A percentile compares a stretch with the other conserved stretches of the same genome.
Conservation (phyloP, 1,140 invertebrate species). For the Spodoptera litura region DNA sequence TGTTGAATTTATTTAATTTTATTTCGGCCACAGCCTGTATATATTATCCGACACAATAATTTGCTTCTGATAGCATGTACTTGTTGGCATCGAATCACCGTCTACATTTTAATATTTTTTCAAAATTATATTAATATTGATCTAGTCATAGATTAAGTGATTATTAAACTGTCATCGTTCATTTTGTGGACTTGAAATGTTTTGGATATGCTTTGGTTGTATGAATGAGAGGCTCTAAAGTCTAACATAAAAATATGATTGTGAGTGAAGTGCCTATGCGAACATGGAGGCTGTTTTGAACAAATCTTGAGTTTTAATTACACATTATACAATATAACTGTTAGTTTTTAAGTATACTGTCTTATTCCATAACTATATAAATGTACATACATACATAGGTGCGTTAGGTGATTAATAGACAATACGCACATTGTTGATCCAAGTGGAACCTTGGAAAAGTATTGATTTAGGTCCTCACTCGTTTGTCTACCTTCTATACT, state of each 20-base stretch:
- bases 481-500: background rate
- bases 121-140: slow-evolving; percentile 34
- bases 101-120: slow-evolving; percentile 8
- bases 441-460: background rate
- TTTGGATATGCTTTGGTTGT: slow-evolving; percentile 21
- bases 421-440: background rate
- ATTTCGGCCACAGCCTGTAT: background rate
- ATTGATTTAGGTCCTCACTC: background rate
- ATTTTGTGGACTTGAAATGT: background rate
- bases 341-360: background rate
- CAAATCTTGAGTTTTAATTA: background rate
- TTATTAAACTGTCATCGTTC: slow-evolving; percentile 7
- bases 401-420: too few species aligned
- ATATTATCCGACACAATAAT: slow-evolving; percentile 7
- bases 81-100: background rate
- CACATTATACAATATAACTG: background rate
- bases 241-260: background rate
- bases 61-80: slow-evolving; percentile 5
- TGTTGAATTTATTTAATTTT: too few species aligned
- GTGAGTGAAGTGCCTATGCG: slow-evolving; percentile 9
- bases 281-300: slow-evolving; percentile 6
- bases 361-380: background rate
- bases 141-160: slow-evolving; percentile 47
- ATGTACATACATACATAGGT: background rate
- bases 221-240: background rate